Conservation (phyloP, 2,113 vertebrate genomes). For the Sturnus vulgaris region DNA sequence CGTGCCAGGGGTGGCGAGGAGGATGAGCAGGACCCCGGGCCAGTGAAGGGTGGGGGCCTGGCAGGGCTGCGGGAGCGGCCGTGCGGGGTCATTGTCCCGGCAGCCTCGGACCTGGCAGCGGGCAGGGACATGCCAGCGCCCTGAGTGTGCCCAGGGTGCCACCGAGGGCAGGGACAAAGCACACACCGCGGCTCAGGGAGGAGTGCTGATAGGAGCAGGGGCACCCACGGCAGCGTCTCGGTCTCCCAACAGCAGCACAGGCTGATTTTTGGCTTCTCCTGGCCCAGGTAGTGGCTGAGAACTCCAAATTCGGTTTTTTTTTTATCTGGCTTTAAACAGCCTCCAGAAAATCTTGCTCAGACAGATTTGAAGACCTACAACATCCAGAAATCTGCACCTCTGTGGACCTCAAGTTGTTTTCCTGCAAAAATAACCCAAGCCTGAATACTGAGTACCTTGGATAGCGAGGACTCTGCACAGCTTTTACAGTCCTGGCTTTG, state of each 20-base stretch:
- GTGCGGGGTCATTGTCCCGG: background rate
- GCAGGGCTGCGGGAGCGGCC: background rate
- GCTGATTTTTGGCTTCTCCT: background rate
- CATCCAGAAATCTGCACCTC: background rate
- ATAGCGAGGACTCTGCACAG: background rate
- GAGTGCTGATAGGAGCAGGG: background rate
- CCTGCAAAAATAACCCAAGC: background rate
- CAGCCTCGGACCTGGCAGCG: accelerated
- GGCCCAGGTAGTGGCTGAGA: background rate
- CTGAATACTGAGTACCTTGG: background rate
- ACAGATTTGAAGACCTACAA: background rate
- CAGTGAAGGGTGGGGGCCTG: background rate
- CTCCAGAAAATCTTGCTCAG: background rate
- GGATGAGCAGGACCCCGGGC: background rate
- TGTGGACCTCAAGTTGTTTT: background rate
- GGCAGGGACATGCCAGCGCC: background rate
- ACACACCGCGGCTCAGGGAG: background rate
- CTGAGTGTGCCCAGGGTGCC: background rate
- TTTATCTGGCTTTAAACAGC: background rate
- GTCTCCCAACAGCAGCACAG: background rate
- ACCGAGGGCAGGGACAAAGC: background rate
- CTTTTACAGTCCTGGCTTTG: background rate
- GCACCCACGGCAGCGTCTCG: background rate
- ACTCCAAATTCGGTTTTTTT: background rate
- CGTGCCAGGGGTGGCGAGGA: background rate